Base-by-base conservation (phyloP, 2,113 vertebrate species). In the Nettapus auritus region DNA sequence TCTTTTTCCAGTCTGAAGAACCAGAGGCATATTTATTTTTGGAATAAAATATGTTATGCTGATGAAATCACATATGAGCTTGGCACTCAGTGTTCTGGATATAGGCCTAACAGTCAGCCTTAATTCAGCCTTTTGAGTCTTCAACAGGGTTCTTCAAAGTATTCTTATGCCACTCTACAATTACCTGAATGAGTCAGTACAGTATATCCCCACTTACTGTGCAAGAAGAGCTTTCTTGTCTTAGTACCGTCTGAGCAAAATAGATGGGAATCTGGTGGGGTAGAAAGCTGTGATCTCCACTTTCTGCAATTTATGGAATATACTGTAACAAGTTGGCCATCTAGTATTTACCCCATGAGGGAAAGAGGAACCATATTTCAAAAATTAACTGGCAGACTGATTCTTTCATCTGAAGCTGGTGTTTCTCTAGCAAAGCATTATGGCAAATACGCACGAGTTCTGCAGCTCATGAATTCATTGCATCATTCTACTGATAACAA, bases 401-500 rank as follows among this genome's bases (percentile, higher is more conserved):
- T 52, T 89, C 40, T 78, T 71, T 56, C 46, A 48, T 48, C 46
- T 48, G 46, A 94, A 94, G 18, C 8, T 64, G 42, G 16, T 57
- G 22, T 63, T 89, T 74, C 48, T 64, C 21, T 20, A 94, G 8
- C 0, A 2, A 90, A 83, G 34, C 7, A 19, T 60, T 34, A 64
- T 0, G 6, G 62, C n/a, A 82, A 73, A 91, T 50, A 63, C 73
- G 38, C 81, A 44, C 0, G 1, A 70, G 36, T 82, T 86, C 59
- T 82, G 79, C 52, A 90, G 55, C 23, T 86, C 42, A 57, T 60
- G 5, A 91, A 75, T 88, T 79, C 40, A 55, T 85, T 91, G 74
- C 42, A 81, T 94, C 82, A 86, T 81, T 62, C 19, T 48, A 13
- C 52, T 60, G 82, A 94, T 77, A 94, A 63, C 28, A 95, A 86